Base-by-base conservation (phyloP, 92 coral and sea anemone species). In the Phenganax subtilis region DNA sequence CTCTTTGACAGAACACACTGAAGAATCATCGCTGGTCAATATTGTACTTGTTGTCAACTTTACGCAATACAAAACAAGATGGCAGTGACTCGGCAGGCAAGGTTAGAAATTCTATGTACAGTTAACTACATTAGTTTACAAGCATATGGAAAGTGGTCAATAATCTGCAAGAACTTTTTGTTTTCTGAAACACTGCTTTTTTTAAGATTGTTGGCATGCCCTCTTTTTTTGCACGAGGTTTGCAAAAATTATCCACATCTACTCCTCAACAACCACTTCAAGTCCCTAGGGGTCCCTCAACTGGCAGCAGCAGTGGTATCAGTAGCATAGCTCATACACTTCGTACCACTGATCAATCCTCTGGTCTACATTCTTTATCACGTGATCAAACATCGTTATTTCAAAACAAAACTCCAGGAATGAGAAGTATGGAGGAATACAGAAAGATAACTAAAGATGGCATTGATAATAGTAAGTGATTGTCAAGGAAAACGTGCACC, bases 271-370 rank as follows among this genome's bases (percentile, higher is more conserved):
- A 82, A 44, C 81, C 87, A 64, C 64, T 87, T 57, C 84, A 91
- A 47, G 74, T 60, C 63, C 71, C 82, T 3, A 70, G 60, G 69
- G 84, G 82, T 5, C 92, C 90, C 75, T 91, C 92, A 51, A 61
- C 81, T 7, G 90, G 85, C 15, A 94, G 98, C 87, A 94, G 98
- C 84, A 91, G 97, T 78, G 98, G 98, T 53, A 81, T 94, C 59
- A 89, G 98, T 56, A 94, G 94, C 68, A 75, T 88, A 52, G 86
- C 90, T 10, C 84, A 90, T 17, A 84, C 89, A 59, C 31, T 60
- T 44, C 83, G 69, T 16, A 47, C 67, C 61, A 79, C 57, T n/a
- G 47, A 54, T 52, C 56, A 7, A 10, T 79, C 83, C 28, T 79
- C 83, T 12, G 83, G 83, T 27, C 51, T 79, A 44, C 83, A 79